Percentiles rank a stretch among this genome's conserved stretches.
Conservation (phyloP, 1,140 invertebrate species). For the Ylistrum balloti region DNA sequence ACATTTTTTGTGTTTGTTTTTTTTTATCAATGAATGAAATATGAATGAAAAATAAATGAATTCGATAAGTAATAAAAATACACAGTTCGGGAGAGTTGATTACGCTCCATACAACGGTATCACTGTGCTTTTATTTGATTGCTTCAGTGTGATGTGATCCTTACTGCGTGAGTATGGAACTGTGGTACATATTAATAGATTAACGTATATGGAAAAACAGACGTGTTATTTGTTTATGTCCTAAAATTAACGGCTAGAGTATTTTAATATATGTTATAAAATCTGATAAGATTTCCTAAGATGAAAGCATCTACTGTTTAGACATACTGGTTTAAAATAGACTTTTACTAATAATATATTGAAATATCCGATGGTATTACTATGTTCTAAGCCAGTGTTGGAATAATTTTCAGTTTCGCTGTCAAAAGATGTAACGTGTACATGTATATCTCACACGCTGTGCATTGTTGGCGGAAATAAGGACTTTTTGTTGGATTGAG, state of each 20-base stretch:
- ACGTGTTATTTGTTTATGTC: neutral
- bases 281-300: neutral
- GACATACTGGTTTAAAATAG: constrained; percentile 15
- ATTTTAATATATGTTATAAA: neutral
- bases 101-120: neutral
- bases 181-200: neutral
- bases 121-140: neutral
- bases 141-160: neutral
- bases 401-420: neutral
- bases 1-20: neutral
- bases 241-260: neutral
- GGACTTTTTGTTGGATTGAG: neutral
- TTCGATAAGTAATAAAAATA: neutral
- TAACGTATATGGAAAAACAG: neutral
- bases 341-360: neutral
- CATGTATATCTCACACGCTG: neutral
- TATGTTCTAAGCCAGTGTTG: neutral
- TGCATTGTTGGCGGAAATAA: neutral
- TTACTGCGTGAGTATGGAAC: neutral
- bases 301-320: neutral
- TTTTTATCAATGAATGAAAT: neutral
- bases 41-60: neutral
- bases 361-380: neutral
- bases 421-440: neutral
- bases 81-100: neutral